Conservation (phyloP, 2,797 vertebrate species). For the Acipenser ruthenus region DNA sequence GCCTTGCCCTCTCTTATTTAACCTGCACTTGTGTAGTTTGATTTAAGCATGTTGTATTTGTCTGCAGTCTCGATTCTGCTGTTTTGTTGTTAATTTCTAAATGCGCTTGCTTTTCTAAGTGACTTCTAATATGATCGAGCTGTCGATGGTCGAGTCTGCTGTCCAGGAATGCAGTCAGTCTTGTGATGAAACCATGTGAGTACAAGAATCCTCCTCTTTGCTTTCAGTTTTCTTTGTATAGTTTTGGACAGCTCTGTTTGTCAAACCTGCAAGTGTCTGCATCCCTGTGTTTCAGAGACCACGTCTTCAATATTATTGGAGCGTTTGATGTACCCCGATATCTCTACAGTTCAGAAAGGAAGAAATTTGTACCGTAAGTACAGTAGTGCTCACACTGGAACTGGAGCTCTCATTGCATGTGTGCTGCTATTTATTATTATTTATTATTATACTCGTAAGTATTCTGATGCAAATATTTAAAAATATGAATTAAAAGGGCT, state of each 20-base stretch:
- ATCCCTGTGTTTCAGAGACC: conserved; percentile 64
- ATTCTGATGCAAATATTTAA: not conserved
- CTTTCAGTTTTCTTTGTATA: not conserved
- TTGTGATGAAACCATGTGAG: conserved; percentile 80
- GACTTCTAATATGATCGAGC: conserved; percentile 84
- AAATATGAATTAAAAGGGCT: no score
- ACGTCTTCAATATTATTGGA: conserved; percentile 91
- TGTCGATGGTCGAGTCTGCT: conserved; percentile 68
- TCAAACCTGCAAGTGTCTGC: not conserved
- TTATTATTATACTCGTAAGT: not conserved
- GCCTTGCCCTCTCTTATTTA: no score
- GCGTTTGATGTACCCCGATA: conserved; percentile 86
- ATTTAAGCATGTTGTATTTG: no score
- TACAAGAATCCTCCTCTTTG: conserved; percentile 12
- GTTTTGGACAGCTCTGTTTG: conserved; percentile 13
- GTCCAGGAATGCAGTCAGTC: conserved; percentile 87
- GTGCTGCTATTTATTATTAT: not conserved
- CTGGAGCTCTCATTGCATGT: not conserved
- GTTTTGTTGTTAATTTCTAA: no score
- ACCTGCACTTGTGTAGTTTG: no score
- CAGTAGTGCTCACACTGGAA: not conserved
- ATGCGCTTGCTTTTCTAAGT: conserved; percentile 52
- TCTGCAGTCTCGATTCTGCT: no score
- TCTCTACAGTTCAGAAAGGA: conserved; percentile 84
- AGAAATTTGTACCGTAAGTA: conserved; percentile 94